A percentile compares a stretch with the other conserved stretches of the same genome.
These are phyloP conservation scores for Tor tambroides DNA, from an alignment of 2,113 vertebrate genomes.

Conservation along the genomic window DNA sequence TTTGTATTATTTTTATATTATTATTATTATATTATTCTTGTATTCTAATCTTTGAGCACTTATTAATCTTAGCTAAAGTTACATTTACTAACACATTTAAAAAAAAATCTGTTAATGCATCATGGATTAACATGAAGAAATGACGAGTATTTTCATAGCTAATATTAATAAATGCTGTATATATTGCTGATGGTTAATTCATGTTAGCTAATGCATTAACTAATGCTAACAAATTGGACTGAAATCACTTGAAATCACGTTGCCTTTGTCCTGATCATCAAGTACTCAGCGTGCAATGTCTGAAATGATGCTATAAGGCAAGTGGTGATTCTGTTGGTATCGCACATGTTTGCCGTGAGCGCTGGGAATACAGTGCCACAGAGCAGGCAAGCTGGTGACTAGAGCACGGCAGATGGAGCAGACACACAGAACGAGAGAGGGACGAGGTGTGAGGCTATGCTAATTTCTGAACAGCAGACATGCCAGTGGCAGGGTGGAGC, in stretches of 20 bases:
- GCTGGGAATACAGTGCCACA: conserved; percentile 58
- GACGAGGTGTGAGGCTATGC: conserved; percentile 23
- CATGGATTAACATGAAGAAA: not conserved
- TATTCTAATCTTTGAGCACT: too few relatives aligned
- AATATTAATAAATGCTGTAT: not conserved
- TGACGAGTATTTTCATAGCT: not conserved
- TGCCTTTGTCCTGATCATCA: conserved; percentile 1
- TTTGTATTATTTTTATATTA: too few relatives aligned
- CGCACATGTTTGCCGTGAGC: conserved; percentile 50
- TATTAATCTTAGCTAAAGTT: not conserved
- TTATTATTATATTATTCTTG: too few relatives aligned
- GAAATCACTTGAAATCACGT: not conserved
- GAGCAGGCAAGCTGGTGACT: conserved; percentile 65
- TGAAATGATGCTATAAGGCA: not conserved
- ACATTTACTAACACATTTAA: not conserved
- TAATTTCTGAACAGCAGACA: conserved; percentile 35
- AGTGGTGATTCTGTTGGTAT: conserved; percentile 6
- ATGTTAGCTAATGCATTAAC: not conserved
- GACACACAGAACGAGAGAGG: conserved; percentile 18
- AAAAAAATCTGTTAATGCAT: not conserved
- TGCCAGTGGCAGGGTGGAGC: conserved; percentile 32
- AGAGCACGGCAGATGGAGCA: conserved; percentile 65
- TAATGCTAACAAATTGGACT: not conserved
- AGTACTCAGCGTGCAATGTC: not conserved
- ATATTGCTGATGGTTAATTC: not conserved